phyloP scores from a whole-genome alignment of 2,113 vertebrate species.

The Eulemur rufifrons region DNA sequence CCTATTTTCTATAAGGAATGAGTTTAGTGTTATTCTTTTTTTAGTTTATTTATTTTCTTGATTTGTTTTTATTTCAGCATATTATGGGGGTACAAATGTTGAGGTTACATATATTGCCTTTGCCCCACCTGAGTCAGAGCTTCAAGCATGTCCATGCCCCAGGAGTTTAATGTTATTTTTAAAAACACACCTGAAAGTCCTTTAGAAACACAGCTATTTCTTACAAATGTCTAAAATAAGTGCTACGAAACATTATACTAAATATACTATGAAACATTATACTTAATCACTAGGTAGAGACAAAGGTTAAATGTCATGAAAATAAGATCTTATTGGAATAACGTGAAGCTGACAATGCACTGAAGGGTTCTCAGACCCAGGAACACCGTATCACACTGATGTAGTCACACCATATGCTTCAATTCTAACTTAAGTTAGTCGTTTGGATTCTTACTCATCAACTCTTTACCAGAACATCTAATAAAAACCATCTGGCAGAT shows the following conservation, averaged over 20 bases:
- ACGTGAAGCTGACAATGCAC: neutral
- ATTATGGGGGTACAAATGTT: too few relatives aligned
- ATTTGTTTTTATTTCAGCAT: too few relatives aligned
- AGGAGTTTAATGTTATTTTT: neutral
- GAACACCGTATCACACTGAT: neutral
- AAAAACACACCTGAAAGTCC: neutral
- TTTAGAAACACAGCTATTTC: neutral
- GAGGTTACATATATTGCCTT: too few relatives aligned
- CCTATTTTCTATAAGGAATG: neutral
- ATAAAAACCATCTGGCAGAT: constrained; percentile 5
- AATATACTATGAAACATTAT: neutral
- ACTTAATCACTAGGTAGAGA: neutral
- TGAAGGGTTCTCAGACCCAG: neutral
- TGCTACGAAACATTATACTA: neutral
- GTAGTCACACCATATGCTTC: neutral
- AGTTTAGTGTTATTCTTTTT: neutral
- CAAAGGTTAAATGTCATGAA: neutral
- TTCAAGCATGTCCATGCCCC: too few relatives aligned
- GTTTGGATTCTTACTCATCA: neutral
- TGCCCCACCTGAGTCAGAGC: too few relatives aligned
- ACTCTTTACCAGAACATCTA: neutral
- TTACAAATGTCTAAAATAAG: constrained; percentile 23
- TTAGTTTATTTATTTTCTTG: too few relatives aligned
- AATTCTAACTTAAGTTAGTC: neutral
- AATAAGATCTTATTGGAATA: neutral